Evolutionary conservation across 2,113 vertebrate genomes (phyloP).

Genomic region (Poeciliopsis prolifica): DNA sequence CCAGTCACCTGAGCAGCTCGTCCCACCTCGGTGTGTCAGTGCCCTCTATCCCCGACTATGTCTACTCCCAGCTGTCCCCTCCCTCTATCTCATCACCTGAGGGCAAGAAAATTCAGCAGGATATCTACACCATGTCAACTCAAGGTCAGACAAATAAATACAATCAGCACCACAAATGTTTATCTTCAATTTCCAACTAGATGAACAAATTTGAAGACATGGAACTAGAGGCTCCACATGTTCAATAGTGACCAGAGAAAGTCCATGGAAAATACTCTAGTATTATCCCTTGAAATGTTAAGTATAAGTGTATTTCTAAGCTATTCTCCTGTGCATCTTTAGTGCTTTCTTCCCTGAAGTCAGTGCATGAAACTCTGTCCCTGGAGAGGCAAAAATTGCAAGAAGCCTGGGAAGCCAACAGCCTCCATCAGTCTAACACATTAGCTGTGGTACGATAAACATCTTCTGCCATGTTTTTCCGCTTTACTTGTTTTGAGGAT

Average conservation of each 20-base stretch:
- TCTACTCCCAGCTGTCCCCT: conserved; percentile 84
- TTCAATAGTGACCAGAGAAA: background rate
- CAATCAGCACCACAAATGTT: background rate
- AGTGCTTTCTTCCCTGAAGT: conserved; percentile 78
- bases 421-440: conserved; percentile 58
- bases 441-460: conserved; percentile 65
- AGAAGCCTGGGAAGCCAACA: conserved; percentile 69
- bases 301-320: background rate
- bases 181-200: background rate
- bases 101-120: conserved; percentile 87
- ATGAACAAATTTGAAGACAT: background rate
- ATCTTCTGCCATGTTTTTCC: fast-evolving
- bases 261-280: too few relatives aligned
- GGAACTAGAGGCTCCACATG: background rate
- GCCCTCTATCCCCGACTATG: conserved; percentile 89
- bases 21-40: conserved; percentile 82
- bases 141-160: conserved; percentile 48
- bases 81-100: conserved; percentile 77
- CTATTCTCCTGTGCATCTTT: background rate
- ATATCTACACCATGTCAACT: conserved; percentile 85
- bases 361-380: conserved; percentile 74
- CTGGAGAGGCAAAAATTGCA: conserved; percentile 78
- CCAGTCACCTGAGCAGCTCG: conserved; percentile 67
- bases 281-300: too few relatives aligned
- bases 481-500: background rate